A percentile compares a stretch with the other conserved stretches of the same genome.
phyloP scores from a whole-genome alignment of 2,797 vertebrate species.

The Rhynchonycteris naso region DNA sequence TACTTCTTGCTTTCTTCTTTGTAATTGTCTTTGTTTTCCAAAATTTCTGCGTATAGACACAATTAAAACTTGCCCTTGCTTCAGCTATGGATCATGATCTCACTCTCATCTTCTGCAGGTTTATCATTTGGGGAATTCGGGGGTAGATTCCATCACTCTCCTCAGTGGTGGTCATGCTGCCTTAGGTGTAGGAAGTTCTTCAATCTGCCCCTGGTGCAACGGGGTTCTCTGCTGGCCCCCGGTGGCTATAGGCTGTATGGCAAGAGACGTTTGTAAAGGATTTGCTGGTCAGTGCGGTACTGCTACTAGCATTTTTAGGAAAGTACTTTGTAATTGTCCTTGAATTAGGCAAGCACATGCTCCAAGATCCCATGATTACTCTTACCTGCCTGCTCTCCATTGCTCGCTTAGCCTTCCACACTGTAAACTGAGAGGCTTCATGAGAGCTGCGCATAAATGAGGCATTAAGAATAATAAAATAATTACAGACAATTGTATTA shows the following conservation, averaged over 20 bases:
- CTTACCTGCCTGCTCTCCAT: background rate
- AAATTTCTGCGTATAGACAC: background rate
- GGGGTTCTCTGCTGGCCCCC: conserved; percentile 74
- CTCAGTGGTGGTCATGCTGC: background rate
- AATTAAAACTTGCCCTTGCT: background rate
- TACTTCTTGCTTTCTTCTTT: conserved; percentile 48
- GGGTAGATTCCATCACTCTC: background rate
- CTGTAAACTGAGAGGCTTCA: conserved; percentile 15
- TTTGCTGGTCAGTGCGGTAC: background rate
- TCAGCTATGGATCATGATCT: background rate
- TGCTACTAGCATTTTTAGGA: background rate
- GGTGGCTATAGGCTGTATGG: conserved; percentile 54
- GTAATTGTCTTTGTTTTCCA: conserved; percentile 29
- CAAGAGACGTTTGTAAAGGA: background rate
- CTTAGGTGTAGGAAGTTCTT: background rate
- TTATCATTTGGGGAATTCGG: background rate
- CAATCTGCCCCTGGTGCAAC: conserved; percentile 50
- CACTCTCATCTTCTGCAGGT: background rate
- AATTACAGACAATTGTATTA: background rate
- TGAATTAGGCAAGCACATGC: background rate
- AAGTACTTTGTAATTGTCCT: background rate
- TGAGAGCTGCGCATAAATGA: background rate
- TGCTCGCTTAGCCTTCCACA: background rate
- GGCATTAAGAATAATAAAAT: conserved; percentile 37
- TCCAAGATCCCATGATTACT: background rate